Evolutionary conservation across 2,113 vertebrate species (phyloP).

Genomic region (Lepus europaeus): DNA sequence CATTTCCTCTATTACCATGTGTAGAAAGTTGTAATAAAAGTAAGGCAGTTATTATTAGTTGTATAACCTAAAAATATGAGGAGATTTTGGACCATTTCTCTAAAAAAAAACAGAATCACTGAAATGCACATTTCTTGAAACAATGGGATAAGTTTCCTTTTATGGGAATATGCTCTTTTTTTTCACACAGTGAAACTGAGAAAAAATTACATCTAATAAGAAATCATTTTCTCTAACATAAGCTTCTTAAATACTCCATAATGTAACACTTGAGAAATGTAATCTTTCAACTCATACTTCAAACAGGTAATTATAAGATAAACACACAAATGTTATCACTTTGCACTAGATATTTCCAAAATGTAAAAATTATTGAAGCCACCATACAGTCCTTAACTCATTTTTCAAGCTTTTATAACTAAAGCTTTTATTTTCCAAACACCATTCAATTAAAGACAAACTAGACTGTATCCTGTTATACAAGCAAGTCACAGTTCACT

Average conservation of each 20-base stretch:
- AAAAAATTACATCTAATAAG: constrained; percentile 57
- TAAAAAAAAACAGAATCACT: constrained; percentile 31
- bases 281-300: background rate
- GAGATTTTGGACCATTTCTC: constrained; percentile 18
- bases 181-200: constrained; percentile 70
- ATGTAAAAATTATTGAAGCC: background rate
- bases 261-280: background rate
- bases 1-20: background rate
- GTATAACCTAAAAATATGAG: constrained; percentile 45
- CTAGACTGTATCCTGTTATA: too few species aligned
- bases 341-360: background rate
- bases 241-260: background rate
- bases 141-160: constrained; percentile 57
- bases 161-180: constrained; percentile 53
- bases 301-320: background rate
- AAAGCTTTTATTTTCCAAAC: background rate
- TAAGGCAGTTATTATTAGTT: constrained; percentile 45
- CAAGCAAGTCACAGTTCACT: background rate
- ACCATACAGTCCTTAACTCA: background rate
- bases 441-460: background rate
- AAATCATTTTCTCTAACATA: background rate
- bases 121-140: constrained; percentile 57
- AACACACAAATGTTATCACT: background rate
- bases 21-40: constrained; percentile 38
- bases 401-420: background rate